Evolutionary conservation across 2,888 invertebrate genomes (phyloP), one percentile per base, ranked within the genome.

Genomic region (Rotaria magnacalcarata): DNA sequence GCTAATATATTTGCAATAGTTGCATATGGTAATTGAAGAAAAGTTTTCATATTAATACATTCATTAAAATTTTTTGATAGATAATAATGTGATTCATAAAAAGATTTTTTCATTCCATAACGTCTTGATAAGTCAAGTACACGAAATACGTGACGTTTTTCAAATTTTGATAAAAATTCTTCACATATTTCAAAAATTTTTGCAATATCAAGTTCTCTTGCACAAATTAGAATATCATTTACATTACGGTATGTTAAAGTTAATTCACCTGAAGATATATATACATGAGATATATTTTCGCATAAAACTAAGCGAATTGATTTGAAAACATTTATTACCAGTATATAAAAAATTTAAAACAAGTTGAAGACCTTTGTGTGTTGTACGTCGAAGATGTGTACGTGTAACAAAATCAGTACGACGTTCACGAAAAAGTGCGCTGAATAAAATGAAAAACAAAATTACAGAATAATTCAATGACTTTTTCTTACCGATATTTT

Each of bases 351-450:
- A 86, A n/a, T 27, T 41, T n/a, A 86, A 67, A 24, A 85, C 84
- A 41, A 84, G 24, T 74, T 27, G 34, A 2, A 86, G n/a, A 43
- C 56, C 84, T 75, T 47, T 84, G 16, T 84, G 86, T 27, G 74
- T 27, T 21, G 84, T 74, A 14, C 47, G 50, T 41, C 47, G 34
- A 24, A 86, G 54, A 67, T 86, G 86, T 21, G 84, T 85, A 27
- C 86, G 74, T n/a, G 75, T 80, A 24, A 86, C 86, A 60, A 86
- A 86, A 56, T 86, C 86, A n/a, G 54, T 47, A n/a, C 74, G 74
- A 27, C 56, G 84, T 54, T 84, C 54, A 27, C 54, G 50, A 84
- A 86, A 86, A 84, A 84, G 74, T 19, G 50, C 52, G 52, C 84
- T 86, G 52, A 34, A 34, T 16, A 14, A 67, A 16, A 34, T 34